phyloP scores from a whole-genome alignment of 2,888 invertebrate genomes.

The Limnephilus auricula region DNA sequence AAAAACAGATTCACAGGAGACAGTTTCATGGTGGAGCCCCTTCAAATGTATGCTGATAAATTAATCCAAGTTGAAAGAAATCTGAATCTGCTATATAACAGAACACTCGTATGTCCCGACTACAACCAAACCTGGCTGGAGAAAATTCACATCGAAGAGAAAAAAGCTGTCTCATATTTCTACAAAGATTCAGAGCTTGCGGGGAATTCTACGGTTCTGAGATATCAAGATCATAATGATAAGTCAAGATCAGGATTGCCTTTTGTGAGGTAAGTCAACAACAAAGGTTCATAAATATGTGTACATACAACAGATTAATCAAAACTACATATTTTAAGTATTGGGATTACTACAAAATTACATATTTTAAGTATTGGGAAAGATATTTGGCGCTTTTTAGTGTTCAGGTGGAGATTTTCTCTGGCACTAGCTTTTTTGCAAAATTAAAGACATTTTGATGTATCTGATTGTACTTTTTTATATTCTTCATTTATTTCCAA shows the following conservation, averaged over 20 bases:
- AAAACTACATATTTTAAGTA: too few relatives aligned
- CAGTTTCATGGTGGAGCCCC: slow-evolving; percentile 70
- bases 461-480: too few relatives aligned
- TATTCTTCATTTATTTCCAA: too few relatives aligned
- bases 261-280: slow-evolving; percentile 75
- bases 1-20: slow-evolving; percentile 74
- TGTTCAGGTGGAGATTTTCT: too few relatives aligned
- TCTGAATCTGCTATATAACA: slow-evolving; percentile 65
- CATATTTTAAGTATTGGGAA: too few relatives aligned
- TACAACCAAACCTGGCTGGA: slow-evolving; percentile 68
- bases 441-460: too few relatives aligned
- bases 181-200: slow-evolving; percentile 64
- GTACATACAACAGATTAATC: too few relatives aligned
- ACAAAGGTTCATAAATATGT: neutral
- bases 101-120: slow-evolving; percentile 67
- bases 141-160: slow-evolving; percentile 70
- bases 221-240: slow-evolving; percentile 74
- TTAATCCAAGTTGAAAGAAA: slow-evolving; percentile 68
- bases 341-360: too few relatives aligned
- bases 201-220: slow-evolving; percentile 26
- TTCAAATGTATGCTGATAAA: slow-evolving; percentile 70
- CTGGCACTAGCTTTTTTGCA: too few relatives aligned
- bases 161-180: slow-evolving; percentile 71
- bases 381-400: too few relatives aligned
- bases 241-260: slow-evolving; percentile 79